Evolutionary conservation across 2,113 vertebrate genomes (phyloP), one percentile per base, ranked within the genome.

Genomic region (Aphyosemion australe): DNA sequence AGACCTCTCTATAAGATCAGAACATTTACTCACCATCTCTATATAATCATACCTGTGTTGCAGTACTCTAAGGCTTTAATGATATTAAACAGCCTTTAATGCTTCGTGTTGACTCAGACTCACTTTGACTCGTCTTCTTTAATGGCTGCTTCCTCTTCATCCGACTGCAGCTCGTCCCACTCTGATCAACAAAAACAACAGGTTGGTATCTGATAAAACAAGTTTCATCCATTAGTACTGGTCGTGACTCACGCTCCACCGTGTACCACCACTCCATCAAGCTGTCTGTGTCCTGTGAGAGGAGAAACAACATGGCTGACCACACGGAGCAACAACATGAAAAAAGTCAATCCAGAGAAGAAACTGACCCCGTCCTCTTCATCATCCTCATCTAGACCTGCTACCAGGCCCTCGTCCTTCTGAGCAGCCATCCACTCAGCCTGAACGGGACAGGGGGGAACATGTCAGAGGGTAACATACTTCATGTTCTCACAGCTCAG

Each of bases 201-300:
- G 6, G 1, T 16, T 48, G 11, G 10, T 31, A 37, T 37, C 34
- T 37, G 34, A 37, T 37, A 7, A 37, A 7, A 37, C 5, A 37
- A 3, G 34, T 37, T 37, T 37, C 6, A 3, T 37, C 9, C 6
- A 7, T 10, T 37, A 37, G n/a, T 7, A 37, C 7, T 5, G 26
- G 58, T 7, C 19, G 61, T 10, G 61, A 82, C 91, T 91, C 78
- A 93, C 93, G 61, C 61, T 92, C 90, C 12, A 92, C 92, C 0
- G 88, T 91, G 75, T 90, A 65, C 93, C 92, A 93, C 90, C 92
- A 92, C 79, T 92, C 91, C 87, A 92, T 92, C 73, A 93, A 64
- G 69, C 91, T 92, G 84, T 93, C 93, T 8, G 90, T 92, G 80
- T 93, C 92, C 93, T 93, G 85, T 3, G 26, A 2, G 26, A 26